These are phyloP conservation scores for Sisyra terminalis DNA, from an alignment of 2,888 invertebrate genomes.

Conservation along the genomic window DNA sequence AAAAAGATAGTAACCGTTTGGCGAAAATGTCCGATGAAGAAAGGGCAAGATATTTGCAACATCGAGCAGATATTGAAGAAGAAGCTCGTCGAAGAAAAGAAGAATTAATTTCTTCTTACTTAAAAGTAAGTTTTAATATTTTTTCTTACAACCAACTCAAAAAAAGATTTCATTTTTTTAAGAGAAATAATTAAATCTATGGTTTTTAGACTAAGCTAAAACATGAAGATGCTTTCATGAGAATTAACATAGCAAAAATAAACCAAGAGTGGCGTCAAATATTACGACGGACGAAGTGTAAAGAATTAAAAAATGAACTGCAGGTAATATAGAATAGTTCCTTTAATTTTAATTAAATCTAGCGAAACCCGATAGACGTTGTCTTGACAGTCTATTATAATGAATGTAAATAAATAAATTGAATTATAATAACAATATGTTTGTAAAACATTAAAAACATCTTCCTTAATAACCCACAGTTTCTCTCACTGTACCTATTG, in stretches of 20 bases:
- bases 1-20: slow-evolving; percentile 55
- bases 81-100: slow-evolving; percentile 65
- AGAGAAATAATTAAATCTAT: no score
- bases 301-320: slow-evolving; percentile 52
- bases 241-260: slow-evolving; percentile 67
- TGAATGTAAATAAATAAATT: no score
- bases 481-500: no score
- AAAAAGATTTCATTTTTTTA: not conserved
- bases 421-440: no score
- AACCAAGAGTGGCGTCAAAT: slow-evolving; percentile 74
- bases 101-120: slow-evolving; percentile 61
- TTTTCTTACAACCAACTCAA: slow-evolving; percentile 9
- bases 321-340: no score
- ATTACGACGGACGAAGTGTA: slow-evolving; percentile 57
- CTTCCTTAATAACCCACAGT: no score
- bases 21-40: slow-evolving; percentile 78
- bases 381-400: no score
- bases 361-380: no score
- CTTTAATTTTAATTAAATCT: no score
- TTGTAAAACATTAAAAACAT: no score
- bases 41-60: slow-evolving; percentile 61
- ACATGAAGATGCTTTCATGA: slow-evolving; percentile 61
- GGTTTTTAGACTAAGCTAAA: slow-evolving; percentile 62
- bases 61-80: slow-evolving; percentile 66
- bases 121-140: slow-evolving; percentile 40